Evolutionary conservation across 2,888 invertebrate genomes (phyloP).

Genomic region (Apamea crenata): DNA sequence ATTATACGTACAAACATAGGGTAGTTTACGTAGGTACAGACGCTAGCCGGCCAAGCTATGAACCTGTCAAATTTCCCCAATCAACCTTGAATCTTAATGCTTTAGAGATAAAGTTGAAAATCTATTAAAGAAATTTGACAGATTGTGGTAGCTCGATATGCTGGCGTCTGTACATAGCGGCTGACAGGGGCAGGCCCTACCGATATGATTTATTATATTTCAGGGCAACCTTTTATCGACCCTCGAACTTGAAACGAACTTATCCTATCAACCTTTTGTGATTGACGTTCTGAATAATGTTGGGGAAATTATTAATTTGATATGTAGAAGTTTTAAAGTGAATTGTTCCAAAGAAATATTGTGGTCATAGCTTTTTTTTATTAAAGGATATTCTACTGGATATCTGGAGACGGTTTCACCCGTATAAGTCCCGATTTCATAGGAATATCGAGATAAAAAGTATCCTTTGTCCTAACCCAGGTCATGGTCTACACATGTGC

Average conservation of each 20-base stretch:
- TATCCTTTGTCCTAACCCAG: neutral
- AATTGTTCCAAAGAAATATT: conserved; percentile 9
- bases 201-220: conserved; percentile 69
- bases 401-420: neutral
- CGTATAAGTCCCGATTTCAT: neutral
- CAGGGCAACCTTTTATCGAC: conserved; percentile 56
- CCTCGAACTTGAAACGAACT: conserved; percentile 61
- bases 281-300: conserved; percentile 62
- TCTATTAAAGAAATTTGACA: no score
- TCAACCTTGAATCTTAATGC: no score
- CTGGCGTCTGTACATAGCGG: conserved; percentile 10
- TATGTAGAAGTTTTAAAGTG: conserved; percentile 1
- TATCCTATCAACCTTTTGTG: conserved; percentile 60
- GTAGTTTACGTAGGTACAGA: conserved; percentile 4
- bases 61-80: no score
- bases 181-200: conserved; percentile 60
- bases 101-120: no score
- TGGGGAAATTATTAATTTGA: conserved; percentile 48
- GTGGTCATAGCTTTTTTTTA: neutral
- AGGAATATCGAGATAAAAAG: neutral
- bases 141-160: no score
- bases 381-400: neutral
- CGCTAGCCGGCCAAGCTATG: no score
- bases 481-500: neutral
- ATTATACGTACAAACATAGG: conserved; percentile 31